Conservation (phyloP, 1,140 invertebrate species). For the Leptopilina boulardi region DNA sequence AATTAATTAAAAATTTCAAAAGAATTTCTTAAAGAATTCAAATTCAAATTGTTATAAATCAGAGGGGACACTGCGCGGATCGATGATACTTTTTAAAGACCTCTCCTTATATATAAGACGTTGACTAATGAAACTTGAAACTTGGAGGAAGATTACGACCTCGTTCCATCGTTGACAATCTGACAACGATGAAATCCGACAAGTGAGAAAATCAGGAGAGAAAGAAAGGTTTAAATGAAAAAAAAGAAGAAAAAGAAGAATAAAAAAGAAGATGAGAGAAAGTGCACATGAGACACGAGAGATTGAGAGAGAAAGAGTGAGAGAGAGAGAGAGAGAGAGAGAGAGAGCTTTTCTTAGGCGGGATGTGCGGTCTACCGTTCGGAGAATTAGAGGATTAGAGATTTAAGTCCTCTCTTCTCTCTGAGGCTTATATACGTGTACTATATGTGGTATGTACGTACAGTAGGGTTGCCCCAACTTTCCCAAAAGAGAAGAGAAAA, state of each 20-base stretch:
- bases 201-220: conserved; percentile 25
- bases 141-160: conserved; percentile 27
- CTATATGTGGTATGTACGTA: too few species aligned
- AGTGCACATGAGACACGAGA: neutral
- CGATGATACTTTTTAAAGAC: conserved; percentile 16
- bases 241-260: neutral
- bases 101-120: neutral
- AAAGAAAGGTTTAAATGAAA: neutral
- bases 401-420: conserved; percentile 44
- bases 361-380: conserved; percentile 22
- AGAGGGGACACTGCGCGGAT: neutral
- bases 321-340: neutral
- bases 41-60: neutral
- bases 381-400: conserved; percentile 59
- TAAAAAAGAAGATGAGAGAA: conserved; percentile 9
- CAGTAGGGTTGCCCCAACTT: conserved; percentile 42
- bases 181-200: conserved; percentile 31
- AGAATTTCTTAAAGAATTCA: too few species aligned
- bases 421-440: conserved; percentile 42
- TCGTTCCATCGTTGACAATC: conserved; percentile 29
- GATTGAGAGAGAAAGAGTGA: neutral
- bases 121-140: conserved; percentile 9
- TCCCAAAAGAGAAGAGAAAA: conserved; percentile 27
- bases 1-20: too few species aligned
- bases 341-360: conserved; percentile 17